Evolutionary conservation across 2,797 vertebrate species (phyloP).

Genomic region (Enteromius trimaculatus): DNA sequence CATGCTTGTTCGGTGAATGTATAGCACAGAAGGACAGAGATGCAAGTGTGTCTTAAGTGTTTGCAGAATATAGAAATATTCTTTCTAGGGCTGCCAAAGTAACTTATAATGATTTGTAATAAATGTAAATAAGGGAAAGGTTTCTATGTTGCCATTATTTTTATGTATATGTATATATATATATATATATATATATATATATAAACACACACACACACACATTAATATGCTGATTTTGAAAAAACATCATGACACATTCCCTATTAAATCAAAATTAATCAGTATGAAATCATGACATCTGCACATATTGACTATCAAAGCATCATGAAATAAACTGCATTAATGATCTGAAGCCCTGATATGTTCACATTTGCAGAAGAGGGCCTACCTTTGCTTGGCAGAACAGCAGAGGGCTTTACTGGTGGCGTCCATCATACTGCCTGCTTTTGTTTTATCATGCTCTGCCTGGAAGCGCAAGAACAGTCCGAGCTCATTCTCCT

Average conservation of each 20-base stretch:
- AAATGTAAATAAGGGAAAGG: not conserved
- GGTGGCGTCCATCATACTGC: conserved; percentile 86
- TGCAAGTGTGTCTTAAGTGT: not conserved
- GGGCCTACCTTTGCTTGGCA: conserved; percentile 82
- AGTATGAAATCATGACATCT: not conserved
- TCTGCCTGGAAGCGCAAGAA: conserved; percentile 85
- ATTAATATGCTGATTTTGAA: not conserved
- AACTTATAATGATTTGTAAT: not conserved
- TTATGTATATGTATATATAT: not conserved
- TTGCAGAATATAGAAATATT: not conserved
- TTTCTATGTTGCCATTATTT: not conserved
- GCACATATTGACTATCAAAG: not conserved
- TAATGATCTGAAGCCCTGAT: not conserved
- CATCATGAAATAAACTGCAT: not conserved
- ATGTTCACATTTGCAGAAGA: not conserved
- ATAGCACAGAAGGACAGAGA: not conserved
- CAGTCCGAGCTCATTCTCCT: conserved; percentile 86
- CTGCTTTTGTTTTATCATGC: conserved; percentile 80
- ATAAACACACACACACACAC: too few relatives aligned
- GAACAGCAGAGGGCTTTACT: conserved; percentile 83
- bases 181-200: too few relatives aligned
- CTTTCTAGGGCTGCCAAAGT: not conserved
- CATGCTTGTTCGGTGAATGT: not conserved
- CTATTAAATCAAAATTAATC: not conserved
- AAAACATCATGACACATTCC: not conserved